A percentile compares a stretch with the other conserved stretches of the same genome.
Conservation (phyloP, 2,888 invertebrate genomes). For the Metalampra italica region DNA sequence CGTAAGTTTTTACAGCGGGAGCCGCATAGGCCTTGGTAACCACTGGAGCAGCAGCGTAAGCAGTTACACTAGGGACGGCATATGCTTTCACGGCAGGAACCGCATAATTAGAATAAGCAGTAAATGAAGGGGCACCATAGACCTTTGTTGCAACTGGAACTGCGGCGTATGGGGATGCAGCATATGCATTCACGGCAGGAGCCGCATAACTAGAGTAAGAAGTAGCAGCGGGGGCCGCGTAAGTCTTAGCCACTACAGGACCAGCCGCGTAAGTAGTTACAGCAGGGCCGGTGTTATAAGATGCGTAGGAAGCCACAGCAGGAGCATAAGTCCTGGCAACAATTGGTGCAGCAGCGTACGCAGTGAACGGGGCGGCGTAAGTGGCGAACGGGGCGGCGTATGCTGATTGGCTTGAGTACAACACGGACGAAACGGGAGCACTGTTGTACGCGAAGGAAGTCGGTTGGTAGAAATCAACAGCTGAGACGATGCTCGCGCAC, state of each 20-base stretch:
- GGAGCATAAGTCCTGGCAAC: conserved; percentile 18
- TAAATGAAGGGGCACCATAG: conserved; percentile 11
- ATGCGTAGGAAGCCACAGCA: conserved; percentile 6
- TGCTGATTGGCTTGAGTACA: conserved; percentile 17
- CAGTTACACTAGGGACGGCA: conserved; percentile 20
- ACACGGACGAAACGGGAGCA: conserved; percentile 50
- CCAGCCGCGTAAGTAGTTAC: conserved; percentile 23
- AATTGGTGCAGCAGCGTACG: conserved; percentile 11
- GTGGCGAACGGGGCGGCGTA: conserved; percentile 47
- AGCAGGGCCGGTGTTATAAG: conserved; percentile 18
- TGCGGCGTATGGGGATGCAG: conserved; percentile 32
- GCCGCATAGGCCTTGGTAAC: conserved; percentile 9
- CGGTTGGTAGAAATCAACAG: conserved; percentile 73
- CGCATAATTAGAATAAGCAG: too few species aligned
- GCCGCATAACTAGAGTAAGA: neutral
- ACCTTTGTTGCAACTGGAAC: neutral
- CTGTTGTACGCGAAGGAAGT: conserved; percentile 68
- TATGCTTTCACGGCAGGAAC: conserved; percentile 20
- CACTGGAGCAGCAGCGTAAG: neutral
- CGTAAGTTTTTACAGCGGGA: conserved; percentile 14
- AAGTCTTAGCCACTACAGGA: conserved; percentile 20
- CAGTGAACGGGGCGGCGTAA: conserved; percentile 16
- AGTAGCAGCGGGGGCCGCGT: neutral
- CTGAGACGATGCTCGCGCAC: conserved; percentile 79
- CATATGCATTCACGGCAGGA: conserved; percentile 28